Evolutionary conservation across 1,140 invertebrate species (phyloP).

Genomic region (Uloborus diversus): DNA sequence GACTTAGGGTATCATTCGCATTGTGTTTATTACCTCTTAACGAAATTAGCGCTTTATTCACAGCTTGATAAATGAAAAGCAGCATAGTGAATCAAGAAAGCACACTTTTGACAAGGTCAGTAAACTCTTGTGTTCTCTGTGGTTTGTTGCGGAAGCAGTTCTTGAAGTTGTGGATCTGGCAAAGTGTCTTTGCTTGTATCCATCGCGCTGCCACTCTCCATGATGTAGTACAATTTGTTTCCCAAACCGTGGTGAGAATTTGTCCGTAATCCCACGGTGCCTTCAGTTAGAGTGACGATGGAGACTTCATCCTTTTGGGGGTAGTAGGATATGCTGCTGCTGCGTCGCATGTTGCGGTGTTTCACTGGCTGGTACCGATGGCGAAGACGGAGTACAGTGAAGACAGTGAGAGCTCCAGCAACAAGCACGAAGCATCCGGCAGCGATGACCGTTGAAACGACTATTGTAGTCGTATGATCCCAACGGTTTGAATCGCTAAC

Average conservation of each 20-base stretch:
- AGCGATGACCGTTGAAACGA: not conserved
- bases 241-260: constrained; percentile 50
- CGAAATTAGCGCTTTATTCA: too few species aligned
- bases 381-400: constrained; percentile 12
- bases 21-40: too few species aligned
- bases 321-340: constrained; percentile 58
- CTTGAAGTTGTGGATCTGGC: constrained; percentile 41
- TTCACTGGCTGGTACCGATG: not conserved
- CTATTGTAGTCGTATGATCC: not conserved
- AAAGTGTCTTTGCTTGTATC: not conserved
- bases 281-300: constrained; percentile 59
- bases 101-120: not conserved
- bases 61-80: too few species aligned
- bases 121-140: not conserved
- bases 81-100: too few species aligned
- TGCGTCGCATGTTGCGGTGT: constrained; percentile 20
- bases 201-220: constrained; percentile 28
- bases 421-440: not conserved
- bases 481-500: not conserved
- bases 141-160: constrained; percentile 22
- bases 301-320: constrained; percentile 60
- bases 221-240: constrained; percentile 57
- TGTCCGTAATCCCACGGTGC: constrained; percentile 51
- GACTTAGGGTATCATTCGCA: too few species aligned
- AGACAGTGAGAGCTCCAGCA: not conserved